Base-by-base conservation (phyloP, 2,113 vertebrate species). In the Pachypanchax playfairii region DNA sequence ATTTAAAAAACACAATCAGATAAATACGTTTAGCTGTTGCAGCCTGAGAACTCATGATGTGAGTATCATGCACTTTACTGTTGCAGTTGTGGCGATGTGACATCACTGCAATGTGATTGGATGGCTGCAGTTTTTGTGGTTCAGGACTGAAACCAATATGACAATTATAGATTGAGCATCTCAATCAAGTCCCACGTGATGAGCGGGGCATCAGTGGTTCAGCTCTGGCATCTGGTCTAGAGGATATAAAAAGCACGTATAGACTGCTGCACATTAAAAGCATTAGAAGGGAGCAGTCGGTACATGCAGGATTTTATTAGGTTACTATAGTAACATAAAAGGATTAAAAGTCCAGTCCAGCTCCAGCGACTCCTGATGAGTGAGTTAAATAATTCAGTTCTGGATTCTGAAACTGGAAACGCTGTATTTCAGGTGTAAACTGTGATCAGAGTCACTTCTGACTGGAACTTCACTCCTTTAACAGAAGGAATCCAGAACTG, bases 261-360 rank as follows among this genome's bases (percentile, higher is more conserved):
- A 71, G 63, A 77, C 52, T 68, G 75, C 52, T 68, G 75, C 62
- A 44, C 62, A 59, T 60, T 47, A 75, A 53, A 65, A 59, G 71
- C 83, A 86, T 84, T 67, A 82, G 56, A 51, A 12, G 38, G 52
- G 44, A 79, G 70, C 43, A 42, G 67, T 21, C 52, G 2, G 17
- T 60, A 59, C 69, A 63, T 24, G 36, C 50, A 43, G 51, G 59
- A 36, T 77, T 58, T 86, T 61, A 90, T 87, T 84, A 48, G 70
- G 76, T 90, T 88, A 87, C 80, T 50, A 65, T 73, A 75, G 81
- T 55, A 33, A 69, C 62, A 67, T 83, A 90, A 90, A 73, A 67
- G 56, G 78, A 84, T 86, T 85, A 82, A 65, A 83, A 67, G 56
- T 77, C 41, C 51, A 31, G 54, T 64, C 73, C 35, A 64, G 73